These are phyloP conservation scores for Heteropelma amictum DNA, from an alignment of 2,888 invertebrate genomes.

Conservation along the genomic window DNA sequence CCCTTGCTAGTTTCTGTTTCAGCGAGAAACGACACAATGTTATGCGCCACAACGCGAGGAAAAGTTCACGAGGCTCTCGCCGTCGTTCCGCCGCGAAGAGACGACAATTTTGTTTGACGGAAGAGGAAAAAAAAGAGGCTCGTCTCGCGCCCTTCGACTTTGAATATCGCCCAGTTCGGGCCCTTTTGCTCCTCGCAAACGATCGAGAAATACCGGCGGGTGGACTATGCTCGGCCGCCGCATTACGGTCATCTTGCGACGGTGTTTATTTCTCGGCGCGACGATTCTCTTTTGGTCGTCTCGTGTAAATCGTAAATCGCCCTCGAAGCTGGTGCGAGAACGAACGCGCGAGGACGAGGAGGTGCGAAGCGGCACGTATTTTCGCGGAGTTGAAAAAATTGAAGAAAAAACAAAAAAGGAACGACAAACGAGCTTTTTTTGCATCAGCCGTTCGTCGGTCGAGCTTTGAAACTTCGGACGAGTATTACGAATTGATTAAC, in stretches of 20 bases:
- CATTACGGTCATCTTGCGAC: constrained; percentile 27
- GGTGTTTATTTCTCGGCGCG: constrained; percentile 44
- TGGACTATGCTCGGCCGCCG: no score
- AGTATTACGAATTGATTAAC: constrained; percentile 36
- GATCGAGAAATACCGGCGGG: no score
- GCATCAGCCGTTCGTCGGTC: not conserved
- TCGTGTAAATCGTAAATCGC: constrained; percentile 73
- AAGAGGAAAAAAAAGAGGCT: constrained; percentile 1
- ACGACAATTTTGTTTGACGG: not conserved
- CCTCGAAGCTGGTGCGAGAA: no score
- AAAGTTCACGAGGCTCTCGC: constrained; percentile 30
- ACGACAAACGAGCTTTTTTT: constrained; percentile 32
- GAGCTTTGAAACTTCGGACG: constrained; percentile 1
- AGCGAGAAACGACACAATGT: constrained; percentile 39
- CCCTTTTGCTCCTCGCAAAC: constrained; percentile 26
- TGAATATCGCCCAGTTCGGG: not conserved
- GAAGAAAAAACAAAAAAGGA: not conserved
- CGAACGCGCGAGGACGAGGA: not conserved
- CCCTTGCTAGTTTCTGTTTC: constrained; percentile 23
- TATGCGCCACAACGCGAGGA: constrained; percentile 31
- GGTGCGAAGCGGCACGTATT: constrained; percentile 65
- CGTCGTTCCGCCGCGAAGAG: no score
- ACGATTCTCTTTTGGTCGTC: constrained; percentile 70
- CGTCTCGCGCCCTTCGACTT: not conserved
- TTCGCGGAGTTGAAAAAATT: constrained; percentile 30